These are phyloP conservation scores for Galago senegalensis DNA, from an alignment of 2,797 vertebrate genomes.

Conservation along the genomic window DNA sequence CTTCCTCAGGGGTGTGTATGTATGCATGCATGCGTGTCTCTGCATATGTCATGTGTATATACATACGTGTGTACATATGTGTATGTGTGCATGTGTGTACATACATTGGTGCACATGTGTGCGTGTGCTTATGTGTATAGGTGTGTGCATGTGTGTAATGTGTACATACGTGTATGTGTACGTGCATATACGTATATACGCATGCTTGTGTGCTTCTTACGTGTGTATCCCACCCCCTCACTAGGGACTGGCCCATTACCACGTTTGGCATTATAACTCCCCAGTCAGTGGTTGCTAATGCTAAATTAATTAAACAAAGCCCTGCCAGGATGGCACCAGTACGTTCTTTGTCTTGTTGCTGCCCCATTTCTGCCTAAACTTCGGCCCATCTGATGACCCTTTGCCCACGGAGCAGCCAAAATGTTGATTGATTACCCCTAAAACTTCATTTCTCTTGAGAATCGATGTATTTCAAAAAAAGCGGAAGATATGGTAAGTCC, in stretches of 20 bases:
- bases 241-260: background rate
- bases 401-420: background rate
- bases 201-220: background rate
- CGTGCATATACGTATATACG: no score
- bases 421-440: background rate
- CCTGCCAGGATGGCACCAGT: background rate
- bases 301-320: background rate
- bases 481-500: background rate
- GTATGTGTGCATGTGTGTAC: no score
- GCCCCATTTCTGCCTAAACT: background rate
- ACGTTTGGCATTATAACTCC: background rate
- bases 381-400: background rate
- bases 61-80: background rate
- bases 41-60: rapidly evolving
- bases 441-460: constrained; percentile 45
- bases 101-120: background rate
- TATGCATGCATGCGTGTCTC: no score
- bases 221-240: background rate
- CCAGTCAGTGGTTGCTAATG: background rate
- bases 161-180: no score
- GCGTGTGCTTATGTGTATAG: background rate
- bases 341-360: background rate
- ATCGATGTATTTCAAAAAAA: constrained; percentile 37
- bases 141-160: background rate
- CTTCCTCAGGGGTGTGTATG: background rate